Base-by-base conservation (phyloP, 2,113 vertebrate genomes). In the Procavia capensis region DNA sequence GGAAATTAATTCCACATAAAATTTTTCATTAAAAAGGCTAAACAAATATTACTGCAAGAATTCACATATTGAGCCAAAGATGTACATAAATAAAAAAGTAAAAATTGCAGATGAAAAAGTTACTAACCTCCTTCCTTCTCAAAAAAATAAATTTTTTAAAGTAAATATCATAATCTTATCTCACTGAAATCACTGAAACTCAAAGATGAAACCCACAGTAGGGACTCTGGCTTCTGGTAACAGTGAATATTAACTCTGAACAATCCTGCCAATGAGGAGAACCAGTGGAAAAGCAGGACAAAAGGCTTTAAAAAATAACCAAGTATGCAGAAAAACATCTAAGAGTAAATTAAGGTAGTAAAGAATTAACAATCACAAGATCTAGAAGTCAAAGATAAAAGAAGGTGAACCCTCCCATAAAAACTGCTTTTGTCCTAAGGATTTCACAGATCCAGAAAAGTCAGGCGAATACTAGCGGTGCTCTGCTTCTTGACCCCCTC, bases 131-230 rank as follows among this genome's bases (percentile, higher is more conserved):
- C 29, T 82, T 1, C 24, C n/a, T n/a, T 25, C 24, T 94, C 66
- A 85, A 63, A 43, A 66, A 85, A 64, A 10, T 3, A 86, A 84
- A 57, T 64, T 54, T 54, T 54, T 54, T 13, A 16, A 54, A 54
- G 34, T 54, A n/a, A 82, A 41, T 14, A 14, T 19, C 24, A 64
- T 47, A 45, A 72, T 83, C 24, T 84, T 29, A 83, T 90, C 16
- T 19, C 76, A 78, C 16, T 13, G 80, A 84, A 68, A 13, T 88
- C 22, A 81, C 1, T 88, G 72, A 90, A 92, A 96, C 64, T 80
- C 11, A 70, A 64, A 43, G 19, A 34, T 63, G 92, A 76, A 59
- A 95, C 24, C 6, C 13, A 70, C 6, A 2, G 47, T 82, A 43
- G 31, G n/a, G 47, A 64, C 2, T 79, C 75, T 29, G 50, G n/a